Percentiles rank a stretch among this genome's conserved stretches.
phyloP scores from a whole-genome alignment of 2,797 vertebrate genomes.

The Xyrichtys novacula region DNA sequence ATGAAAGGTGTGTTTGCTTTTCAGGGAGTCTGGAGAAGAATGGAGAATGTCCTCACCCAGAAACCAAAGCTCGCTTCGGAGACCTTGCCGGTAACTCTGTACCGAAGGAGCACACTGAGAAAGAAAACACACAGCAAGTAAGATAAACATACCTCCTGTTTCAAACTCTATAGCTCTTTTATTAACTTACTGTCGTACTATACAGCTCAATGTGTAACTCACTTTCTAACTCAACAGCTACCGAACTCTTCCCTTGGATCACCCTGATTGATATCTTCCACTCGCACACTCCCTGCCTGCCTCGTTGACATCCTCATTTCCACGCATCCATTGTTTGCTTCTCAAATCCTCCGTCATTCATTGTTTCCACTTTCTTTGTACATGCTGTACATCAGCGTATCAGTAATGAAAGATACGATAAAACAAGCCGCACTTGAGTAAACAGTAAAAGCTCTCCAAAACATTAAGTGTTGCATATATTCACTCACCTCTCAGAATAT shows the following conservation, averaged over 20 bases:
- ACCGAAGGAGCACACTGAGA: slow-evolving; percentile 84
- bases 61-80: slow-evolving; percentile 89
- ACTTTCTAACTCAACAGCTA: slow-evolving; percentile 57
- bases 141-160: slow-evolving; percentile 69
- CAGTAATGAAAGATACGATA: slow-evolving; percentile 37
- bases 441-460: slow-evolving; percentile 48
- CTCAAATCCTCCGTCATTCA: slow-evolving; percentile 39
- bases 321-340: slow-evolving; percentile 36
- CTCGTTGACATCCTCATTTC: slow-evolving; percentile 49
- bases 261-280: slow-evolving; percentile 72
- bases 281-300: slow-evolving; percentile 61
- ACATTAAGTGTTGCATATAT: slow-evolving; percentile 63
- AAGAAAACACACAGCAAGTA: slow-evolving; percentile 86
- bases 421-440: slow-evolving; percentile 55
- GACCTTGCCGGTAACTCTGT: slow-evolving; percentile 83
- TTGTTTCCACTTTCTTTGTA: slow-evolving; percentile 33
- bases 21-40: slow-evolving; percentile 82
- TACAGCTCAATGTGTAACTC: slow-evolving; percentile 63
- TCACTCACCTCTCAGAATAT: slow-evolving; percentile 68
- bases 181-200: slow-evolving; percentile 57
- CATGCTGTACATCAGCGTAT: slow-evolving; percentile 38
- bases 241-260: slow-evolving; percentile 49
- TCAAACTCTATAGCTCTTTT: slow-evolving; percentile 52
- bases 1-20: slow-evolving; percentile 71
- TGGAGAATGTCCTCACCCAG: slow-evolving; percentile 86